Evolutionary conservation across 53 echinoderm and acorn worm genomes (phyloP).

Genomic region (Temnopleurus reevesii): DNA sequence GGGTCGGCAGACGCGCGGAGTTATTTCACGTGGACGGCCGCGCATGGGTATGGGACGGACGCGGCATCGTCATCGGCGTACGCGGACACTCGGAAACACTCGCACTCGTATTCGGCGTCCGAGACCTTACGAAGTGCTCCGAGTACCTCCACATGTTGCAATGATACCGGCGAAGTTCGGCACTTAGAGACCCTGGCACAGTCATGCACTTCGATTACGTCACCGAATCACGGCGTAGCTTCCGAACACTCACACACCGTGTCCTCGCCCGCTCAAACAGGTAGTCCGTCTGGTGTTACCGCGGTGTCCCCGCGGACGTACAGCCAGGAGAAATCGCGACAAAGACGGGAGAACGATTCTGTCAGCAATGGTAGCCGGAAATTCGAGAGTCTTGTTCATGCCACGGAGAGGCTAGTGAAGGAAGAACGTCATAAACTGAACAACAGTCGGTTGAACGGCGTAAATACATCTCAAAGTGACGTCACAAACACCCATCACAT

Average conservation of each 20-base stretch:
- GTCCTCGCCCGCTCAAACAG: slow-evolving; percentile 66
- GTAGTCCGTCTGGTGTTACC: slow-evolving; percentile 72
- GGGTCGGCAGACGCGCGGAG: slow-evolving; percentile 68
- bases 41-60: slow-evolving; percentile 64
- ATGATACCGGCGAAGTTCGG: slow-evolving; percentile 64
- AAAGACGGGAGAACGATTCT: slow-evolving; percentile 57
- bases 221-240: slow-evolving; percentile 50
- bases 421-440: slow-evolving; percentile 78
- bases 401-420: slow-evolving; percentile 82
- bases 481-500: slow-evolving; percentile 10
- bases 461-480: slow-evolving; percentile 35
- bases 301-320: slow-evolving; percentile 76
- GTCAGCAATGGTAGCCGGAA: slow-evolving; percentile 59
- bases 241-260: slow-evolving; percentile 38
- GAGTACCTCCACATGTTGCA: slow-evolving; percentile 52
- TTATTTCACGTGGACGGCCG: slow-evolving; percentile 65
- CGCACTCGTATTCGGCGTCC: slow-evolving; percentile 60
- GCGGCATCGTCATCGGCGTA: slow-evolving; percentile 32
- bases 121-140: slow-evolving; percentile 31
- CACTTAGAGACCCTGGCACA: slow-evolving; percentile 64
- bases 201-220: slow-evolving; percentile 55
- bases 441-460: slow-evolving; percentile 48
- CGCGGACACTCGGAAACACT: slow-evolving; percentile 56
- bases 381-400: slow-evolving; percentile 80
- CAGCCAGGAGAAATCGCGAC: slow-evolving; percentile 60